Conservation (phyloP, 2,797 vertebrate species). For the Anguilla marmorata region DNA sequence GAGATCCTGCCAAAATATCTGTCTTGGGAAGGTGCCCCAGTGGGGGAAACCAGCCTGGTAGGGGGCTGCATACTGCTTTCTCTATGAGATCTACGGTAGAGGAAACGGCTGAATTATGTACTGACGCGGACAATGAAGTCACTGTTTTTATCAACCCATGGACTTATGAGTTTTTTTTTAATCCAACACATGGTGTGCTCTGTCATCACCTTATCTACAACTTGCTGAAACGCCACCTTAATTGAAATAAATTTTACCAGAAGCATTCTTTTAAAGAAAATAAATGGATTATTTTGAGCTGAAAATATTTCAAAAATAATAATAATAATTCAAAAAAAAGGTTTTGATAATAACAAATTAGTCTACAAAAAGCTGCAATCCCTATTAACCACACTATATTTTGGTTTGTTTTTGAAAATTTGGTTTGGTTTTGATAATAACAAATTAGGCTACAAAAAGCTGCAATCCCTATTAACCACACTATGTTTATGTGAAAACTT, state of each 20-base stretch:
- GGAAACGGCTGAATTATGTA: slow-evolving; percentile 56
- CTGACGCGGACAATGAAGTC: slow-evolving; percentile 66
- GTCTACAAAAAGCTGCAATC: slow-evolving; percentile 34
- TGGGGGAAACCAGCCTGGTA: not conserved
- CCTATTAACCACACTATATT: slow-evolving; percentile 44
- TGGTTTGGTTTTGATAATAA: slow-evolving; percentile 36
- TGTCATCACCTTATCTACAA: slow-evolving; percentile 64
- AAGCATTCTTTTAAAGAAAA: slow-evolving; percentile 46
- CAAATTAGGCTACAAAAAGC: slow-evolving; percentile 47
- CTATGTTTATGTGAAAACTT: slow-evolving; percentile 47
- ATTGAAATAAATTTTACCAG: slow-evolving; percentile 57
- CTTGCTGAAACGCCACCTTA: slow-evolving; percentile 54
- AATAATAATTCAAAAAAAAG: too few species aligned
- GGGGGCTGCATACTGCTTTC: not conserved
- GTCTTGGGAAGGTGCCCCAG: not conserved
- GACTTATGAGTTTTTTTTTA: slow-evolving; percentile 55
- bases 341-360: slow-evolving; percentile 49
- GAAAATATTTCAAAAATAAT: slow-evolving; percentile 36
- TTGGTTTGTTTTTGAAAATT: not conserved
- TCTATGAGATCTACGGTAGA: slow-evolving; percentile 20
- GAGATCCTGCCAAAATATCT: not conserved
- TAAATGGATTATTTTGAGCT: slow-evolving; percentile 41
- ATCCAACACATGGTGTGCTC: slow-evolving; percentile 56
- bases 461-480: slow-evolving; percentile 41
- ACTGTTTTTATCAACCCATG: slow-evolving; percentile 67